These are phyloP conservation scores for Lucilia sericata DNA, from an alignment of 1,140 invertebrate genomes.

Conservation along the genomic window DNA sequence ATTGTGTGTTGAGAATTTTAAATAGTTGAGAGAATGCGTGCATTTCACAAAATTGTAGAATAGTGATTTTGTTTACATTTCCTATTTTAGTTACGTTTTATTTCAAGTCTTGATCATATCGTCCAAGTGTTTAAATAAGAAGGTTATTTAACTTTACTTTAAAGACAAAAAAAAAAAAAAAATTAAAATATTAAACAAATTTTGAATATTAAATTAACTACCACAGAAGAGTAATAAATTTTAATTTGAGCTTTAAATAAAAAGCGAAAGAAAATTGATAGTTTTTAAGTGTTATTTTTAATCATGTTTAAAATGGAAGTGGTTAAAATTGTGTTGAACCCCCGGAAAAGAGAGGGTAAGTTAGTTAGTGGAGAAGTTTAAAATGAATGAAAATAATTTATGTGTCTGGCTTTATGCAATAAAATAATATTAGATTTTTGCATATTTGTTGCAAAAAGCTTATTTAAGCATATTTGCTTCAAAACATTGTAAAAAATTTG, in stretches of 20 bases:
- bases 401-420: no score
- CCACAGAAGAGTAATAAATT: neutral
- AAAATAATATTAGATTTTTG: no score
- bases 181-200: neutral
- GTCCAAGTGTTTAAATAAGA: neutral
- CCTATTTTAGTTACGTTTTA: neutral
- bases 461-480: no score
- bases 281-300: neutral
- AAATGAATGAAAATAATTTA: no score
- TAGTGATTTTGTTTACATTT: no score
- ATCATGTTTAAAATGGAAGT: no score
- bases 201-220: neutral
- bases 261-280: neutral
- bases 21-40: neutral
- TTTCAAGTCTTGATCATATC: neutral
- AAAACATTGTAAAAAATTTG: no score
- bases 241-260: neutral
- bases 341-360: no score
- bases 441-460: no score
- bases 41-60: neutral
- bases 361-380: no score
- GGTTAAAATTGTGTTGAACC: no score
- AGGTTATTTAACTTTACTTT: neutral
- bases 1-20: slow-evolving; percentile 11
- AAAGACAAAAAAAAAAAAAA: neutral